Conservation (phyloP, 2,113 vertebrate species). For the Cavia porcellus region DNA sequence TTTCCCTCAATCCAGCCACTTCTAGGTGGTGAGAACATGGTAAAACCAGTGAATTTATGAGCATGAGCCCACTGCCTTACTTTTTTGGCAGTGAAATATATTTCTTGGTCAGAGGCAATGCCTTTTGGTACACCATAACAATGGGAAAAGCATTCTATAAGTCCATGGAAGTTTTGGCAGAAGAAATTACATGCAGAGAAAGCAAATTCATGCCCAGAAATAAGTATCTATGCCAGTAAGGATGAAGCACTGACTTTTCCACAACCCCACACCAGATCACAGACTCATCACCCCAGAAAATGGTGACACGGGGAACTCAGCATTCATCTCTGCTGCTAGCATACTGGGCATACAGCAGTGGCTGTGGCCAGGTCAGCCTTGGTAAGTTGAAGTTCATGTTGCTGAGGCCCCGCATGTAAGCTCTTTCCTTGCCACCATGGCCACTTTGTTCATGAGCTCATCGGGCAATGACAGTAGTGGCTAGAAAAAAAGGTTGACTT, state of each 20-base stretch:
- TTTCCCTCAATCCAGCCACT: not conserved
- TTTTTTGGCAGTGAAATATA: not conserved
- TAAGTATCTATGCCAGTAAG: not conserved
- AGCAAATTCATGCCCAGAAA: not conserved
- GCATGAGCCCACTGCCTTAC: not conserved
- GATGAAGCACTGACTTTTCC: not conserved
- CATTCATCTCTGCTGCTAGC: not conserved
- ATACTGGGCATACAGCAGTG: not conserved
- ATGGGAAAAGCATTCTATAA: not conserved
- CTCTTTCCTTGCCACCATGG: not conserved
- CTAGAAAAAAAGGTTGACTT: not conserved
- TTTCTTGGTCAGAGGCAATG: not conserved
- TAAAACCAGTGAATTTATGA: not conserved
- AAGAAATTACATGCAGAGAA: not conserved
- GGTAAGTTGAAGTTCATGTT: not conserved
- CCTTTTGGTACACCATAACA: not conserved
- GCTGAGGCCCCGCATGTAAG: not conserved
- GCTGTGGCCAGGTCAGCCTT: not conserved
- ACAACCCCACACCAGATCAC: not conserved
- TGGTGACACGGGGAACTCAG: not conserved
- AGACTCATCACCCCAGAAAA: not conserved
- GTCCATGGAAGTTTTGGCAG: not conserved
- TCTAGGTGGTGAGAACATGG: not conserved
- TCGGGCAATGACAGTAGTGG: not conserved
- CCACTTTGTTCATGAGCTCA: not conserved